These are phyloP conservation scores for Pica pica DNA, from an alignment of 2,113 vertebrate species.

Conservation along the genomic window DNA sequence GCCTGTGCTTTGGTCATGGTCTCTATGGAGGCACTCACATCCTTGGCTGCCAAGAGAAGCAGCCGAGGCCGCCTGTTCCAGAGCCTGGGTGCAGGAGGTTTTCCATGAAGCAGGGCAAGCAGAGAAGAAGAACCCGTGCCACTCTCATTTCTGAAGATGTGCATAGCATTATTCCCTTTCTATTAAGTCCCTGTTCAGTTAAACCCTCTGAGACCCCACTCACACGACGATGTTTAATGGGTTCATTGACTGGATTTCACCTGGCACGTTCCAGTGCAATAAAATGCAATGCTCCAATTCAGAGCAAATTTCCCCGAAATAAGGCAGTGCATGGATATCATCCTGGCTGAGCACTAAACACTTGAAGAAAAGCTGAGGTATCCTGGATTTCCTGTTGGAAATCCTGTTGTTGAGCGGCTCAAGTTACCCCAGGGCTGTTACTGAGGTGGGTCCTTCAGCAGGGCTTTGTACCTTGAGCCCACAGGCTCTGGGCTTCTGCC, in stretches of 20 bases:
- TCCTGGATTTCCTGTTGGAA: neutral
- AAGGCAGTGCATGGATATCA: neutral
- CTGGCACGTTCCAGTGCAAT: neutral
- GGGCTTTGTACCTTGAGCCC: neutral
- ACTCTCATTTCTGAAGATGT: neutral
- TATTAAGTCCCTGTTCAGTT: fast-evolving
- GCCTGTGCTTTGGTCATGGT: neutral
- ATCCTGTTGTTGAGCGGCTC: neutral
- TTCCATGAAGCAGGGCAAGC: neutral
- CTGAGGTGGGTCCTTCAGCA: neutral
- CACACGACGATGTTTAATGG: fast-evolving
- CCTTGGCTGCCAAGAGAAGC: neutral
- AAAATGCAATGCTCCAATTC: neutral
- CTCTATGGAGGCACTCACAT: neutral
- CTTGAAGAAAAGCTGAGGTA: neutral
- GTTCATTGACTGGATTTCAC: neutral
- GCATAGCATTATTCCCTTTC: fast-evolving
- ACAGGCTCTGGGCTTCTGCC: neutral
- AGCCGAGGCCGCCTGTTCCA: neutral
- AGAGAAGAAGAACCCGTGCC: no score
- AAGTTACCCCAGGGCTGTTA: neutral
- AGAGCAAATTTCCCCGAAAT: neutral
- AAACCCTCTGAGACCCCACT: neutral
- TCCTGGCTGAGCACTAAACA: neutral
- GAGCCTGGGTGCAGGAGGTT: neutral